Conservation (phyloP, 1,140 invertebrate genomes). For the Bombus fervidus region DNA sequence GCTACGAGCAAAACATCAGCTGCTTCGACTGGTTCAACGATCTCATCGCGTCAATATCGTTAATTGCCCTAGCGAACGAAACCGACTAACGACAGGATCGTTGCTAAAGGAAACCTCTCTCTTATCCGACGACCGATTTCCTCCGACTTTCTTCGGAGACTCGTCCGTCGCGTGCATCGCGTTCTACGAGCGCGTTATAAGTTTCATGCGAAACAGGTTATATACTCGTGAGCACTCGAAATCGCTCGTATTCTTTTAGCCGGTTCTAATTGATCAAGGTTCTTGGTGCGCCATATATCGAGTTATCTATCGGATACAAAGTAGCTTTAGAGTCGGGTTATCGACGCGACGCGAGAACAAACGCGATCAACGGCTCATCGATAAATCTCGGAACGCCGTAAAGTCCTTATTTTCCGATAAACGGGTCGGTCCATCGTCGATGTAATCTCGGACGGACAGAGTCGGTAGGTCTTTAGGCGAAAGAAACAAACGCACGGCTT, state of each 20-base stretch:
- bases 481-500: too few species aligned
- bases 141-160: too few species aligned
- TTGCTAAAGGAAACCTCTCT: conserved; percentile 31
- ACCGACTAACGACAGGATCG: conserved; percentile 47
- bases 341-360: neutral
- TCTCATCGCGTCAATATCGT: conserved; percentile 12
- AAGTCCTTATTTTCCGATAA: neutral
- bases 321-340: neutral
- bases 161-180: too few species aligned
- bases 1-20: neutral
- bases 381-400: neutral
- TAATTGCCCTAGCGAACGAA: conserved; percentile 54
- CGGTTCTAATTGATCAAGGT: too few species aligned
- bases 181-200: accelerated
- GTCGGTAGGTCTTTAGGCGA: neutral
- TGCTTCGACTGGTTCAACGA: conserved; percentile 23
- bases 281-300: too few species aligned
- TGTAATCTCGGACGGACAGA: neutral
- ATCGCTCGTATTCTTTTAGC: too few species aligned
- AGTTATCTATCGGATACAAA: neutral
- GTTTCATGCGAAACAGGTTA: too few species aligned
- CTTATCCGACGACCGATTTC: conserved; percentile 51
- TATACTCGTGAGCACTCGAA: accelerated
- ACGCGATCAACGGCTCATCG: neutral
- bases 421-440: neutral